Evolutionary conservation across 53 echinoderm and acorn worm species (phyloP).

Genomic region (Holothuria scabra): DNA sequence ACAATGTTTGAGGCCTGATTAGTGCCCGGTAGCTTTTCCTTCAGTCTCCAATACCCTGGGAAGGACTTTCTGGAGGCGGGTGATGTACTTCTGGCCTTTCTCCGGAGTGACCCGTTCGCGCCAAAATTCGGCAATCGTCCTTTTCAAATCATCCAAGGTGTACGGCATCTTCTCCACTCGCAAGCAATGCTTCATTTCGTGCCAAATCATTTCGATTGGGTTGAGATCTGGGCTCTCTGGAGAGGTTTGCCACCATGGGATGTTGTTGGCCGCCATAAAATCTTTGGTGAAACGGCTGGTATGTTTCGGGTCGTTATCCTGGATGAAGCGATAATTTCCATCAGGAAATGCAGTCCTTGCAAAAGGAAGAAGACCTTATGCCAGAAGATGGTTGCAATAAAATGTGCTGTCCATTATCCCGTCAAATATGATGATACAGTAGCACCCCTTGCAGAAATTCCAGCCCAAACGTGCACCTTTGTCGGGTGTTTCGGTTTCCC

Average conservation of each 20-base stretch:
- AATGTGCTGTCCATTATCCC: conserved; percentile 33
- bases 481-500: conserved; percentile 28
- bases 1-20: too few relatives aligned
- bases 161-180: neutral
- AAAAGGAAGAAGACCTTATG: conserved; percentile 10
- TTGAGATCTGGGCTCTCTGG: conserved; percentile 30
- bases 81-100: conserved; percentile 37
- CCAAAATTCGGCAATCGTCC: conserved; percentile 25
- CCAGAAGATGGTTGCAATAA: neutral
- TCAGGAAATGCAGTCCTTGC: neutral
- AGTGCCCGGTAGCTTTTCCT: conserved; percentile 36
- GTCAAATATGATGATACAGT: conserved; percentile 20
- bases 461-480: conserved; percentile 37
- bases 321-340: conserved; percentile 8
- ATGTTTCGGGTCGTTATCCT: conserved; percentile 32
- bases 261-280: neutral
- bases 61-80: conserved; percentile 36
- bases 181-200: conserved; percentile 23
- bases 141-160: conserved; percentile 16
- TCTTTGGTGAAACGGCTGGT: conserved; percentile 14
- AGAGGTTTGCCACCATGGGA: conserved; percentile 29
- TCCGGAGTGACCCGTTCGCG: neutral
- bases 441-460: conserved; percentile 18
- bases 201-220: conserved; percentile 34
- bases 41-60: conserved; percentile 4